Base-by-base conservation (phyloP, 1,140 invertebrate genomes). In the Bombus superbus region DNA sequence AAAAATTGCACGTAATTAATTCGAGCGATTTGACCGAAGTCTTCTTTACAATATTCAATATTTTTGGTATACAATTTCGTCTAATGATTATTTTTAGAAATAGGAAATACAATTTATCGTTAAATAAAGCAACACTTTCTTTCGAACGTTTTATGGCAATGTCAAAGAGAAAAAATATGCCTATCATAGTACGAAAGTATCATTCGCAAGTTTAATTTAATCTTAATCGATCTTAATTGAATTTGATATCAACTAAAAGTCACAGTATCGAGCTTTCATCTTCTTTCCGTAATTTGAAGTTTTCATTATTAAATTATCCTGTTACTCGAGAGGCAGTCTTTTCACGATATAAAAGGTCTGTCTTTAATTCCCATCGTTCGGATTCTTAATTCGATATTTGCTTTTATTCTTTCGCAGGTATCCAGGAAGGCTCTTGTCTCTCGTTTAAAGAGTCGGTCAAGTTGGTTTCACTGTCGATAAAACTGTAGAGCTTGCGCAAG, bases 391-490 rank as follows among this genome's bases (percentile, higher is more conserved):
- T 80, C 77, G 44, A 73, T 18, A 66, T 57, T 62, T 85, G 35
- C 35, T 68, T 40, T 62, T 15, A n/a, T 47, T 62, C 15, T 47
- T 84, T 71, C 75, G 59, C 35, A 47, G 25, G 38, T 44, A n/a
- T 59, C 3, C 3, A 38, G 40, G 8, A 75, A 35, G 18, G 13
- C 13, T 47, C 81, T 76, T 28, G 4, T 0, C 3, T 4, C 32
- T 11, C 5, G 25, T 25, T 68, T 35, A 11, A 11, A 64, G 38
- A 15, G 69, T 73, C 5, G 71, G 25, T 22, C 8, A 40, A 15
- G n/a, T 28, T 18, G 11, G 18, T 53, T 57, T 35, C 22, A 38
- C 83, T 40, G 78, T 81, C 80, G 80, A 83, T 81, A 86, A 88
- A 66, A 80, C 32, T 42, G 32, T 9, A 53, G 25, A 73, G 40